These are phyloP conservation scores for Rhea pennata DNA, from an alignment of 2,113 vertebrate species.

Conservation along the genomic window DNA sequence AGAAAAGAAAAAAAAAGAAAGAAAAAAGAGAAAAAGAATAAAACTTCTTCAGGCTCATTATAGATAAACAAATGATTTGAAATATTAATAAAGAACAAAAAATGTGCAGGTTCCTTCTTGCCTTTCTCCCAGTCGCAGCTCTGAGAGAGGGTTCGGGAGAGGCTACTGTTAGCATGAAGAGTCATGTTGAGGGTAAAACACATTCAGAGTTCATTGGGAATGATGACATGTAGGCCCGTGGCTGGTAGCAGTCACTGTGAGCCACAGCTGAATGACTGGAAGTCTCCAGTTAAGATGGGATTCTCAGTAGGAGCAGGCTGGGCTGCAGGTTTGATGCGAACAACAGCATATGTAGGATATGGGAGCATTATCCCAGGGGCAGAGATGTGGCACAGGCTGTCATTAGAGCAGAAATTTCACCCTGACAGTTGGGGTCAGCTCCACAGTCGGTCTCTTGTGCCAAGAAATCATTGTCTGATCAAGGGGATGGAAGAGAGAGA, in stretches of 20 bases:
- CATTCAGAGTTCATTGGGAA: not conserved
- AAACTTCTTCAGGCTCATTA: not conserved
- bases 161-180: not conserved
- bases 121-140: not conserved
- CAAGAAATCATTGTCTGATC: not conserved
- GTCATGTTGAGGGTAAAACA: not conserved
- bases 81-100: not conserved
- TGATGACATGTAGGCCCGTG: accelerated
- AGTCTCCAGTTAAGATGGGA: not conserved
- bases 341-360: not conserved
- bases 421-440: not conserved
- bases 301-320: not conserved
- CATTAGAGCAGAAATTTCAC: no score
- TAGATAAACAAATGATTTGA: not conserved
- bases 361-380: not conserved
- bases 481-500: not conserved
- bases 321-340: not conserved
- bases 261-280: not conserved
- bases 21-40: not conserved
- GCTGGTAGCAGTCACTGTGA: not conserved
- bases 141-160: not conserved
- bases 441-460: not conserved
- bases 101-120: not conserved
- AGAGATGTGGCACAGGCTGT: not conserved
- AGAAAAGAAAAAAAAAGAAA: not conserved